Evolutionary conservation across 2,888 invertebrate species (phyloP).

Genomic region (Capitulum mitella): DNA sequence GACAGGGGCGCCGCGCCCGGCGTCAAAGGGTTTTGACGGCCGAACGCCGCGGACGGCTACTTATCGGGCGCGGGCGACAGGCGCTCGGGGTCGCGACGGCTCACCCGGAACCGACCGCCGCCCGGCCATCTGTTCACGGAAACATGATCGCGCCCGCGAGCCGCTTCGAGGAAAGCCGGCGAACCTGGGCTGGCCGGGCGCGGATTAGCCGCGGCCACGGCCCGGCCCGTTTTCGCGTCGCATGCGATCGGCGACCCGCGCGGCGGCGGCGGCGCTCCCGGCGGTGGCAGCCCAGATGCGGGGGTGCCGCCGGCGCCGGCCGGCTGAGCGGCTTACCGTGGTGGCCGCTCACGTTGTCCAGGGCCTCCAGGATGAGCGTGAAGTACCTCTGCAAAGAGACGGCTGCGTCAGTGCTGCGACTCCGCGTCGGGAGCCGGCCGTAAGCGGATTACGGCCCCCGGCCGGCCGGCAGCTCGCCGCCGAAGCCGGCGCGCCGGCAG

Average conservation of each 20-base stretch:
- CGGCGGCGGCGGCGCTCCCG: no score
- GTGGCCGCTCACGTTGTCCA: slow-evolving; percentile 67
- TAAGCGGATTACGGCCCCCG: neutral
- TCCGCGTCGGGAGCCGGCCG: neutral
- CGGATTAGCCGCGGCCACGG: neutral
- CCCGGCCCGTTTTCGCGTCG: neutral
- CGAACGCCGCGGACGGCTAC: no score
- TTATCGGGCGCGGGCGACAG: no score
- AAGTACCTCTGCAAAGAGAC: slow-evolving; percentile 68
- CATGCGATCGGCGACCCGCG: neutral
- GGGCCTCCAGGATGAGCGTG: slow-evolving; percentile 83
- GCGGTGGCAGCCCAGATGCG: no score
- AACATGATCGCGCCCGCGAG: neutral
- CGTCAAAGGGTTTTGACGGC: neutral
- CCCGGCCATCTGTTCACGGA: neutral
- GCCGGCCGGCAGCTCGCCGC: neutral
- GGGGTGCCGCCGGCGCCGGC: no score
- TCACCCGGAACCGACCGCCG: neutral
- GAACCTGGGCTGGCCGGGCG: neutral
- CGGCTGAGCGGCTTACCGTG: neutral
- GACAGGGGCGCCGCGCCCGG: neutral
- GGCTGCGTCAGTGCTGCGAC: neutral
- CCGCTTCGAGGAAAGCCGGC: neutral
- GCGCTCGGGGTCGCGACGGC: neutral
- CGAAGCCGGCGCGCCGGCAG: no score